These are phyloP conservation scores for Amblyopsis hoosieri DNA, from an alignment of 2,797 vertebrate genomes.

Conservation along the genomic window DNA sequence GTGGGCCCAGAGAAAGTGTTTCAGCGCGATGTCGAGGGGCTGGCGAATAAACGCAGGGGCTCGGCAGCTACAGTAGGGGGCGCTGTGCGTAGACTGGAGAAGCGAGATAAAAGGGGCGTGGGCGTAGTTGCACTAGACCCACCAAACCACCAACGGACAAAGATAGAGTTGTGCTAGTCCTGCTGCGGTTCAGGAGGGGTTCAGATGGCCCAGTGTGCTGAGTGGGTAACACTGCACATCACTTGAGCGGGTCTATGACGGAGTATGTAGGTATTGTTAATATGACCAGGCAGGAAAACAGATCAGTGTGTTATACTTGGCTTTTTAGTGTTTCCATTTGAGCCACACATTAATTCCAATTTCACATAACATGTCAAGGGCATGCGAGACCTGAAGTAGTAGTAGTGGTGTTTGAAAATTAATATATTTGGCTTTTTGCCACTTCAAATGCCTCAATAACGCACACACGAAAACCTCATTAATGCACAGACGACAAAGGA, in stretches of 20 bases:
- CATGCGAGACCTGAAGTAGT: too few species aligned
- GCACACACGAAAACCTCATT: too few species aligned
- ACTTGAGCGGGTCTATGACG: neutral
- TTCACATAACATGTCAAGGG: too few species aligned
- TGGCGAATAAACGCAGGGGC: slow-evolving; percentile 19
- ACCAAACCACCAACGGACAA: slow-evolving; percentile 21
- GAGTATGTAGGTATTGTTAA: too few species aligned
- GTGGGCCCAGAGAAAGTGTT: slow-evolving; percentile 12
- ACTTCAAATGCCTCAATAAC: too few species aligned
- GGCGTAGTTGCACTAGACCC: slow-evolving; percentile 36
- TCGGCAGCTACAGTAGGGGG: neutral
- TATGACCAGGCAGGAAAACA: too few species aligned
- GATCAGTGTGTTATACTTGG: too few species aligned
- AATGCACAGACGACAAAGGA: neutral
- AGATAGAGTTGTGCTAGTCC: slow-evolving; percentile 6
- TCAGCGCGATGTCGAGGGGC: slow-evolving; percentile 21
- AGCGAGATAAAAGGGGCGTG: slow-evolving; percentile 49
- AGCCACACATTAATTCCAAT: too few species aligned
- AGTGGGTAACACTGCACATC: slow-evolving; percentile 4
- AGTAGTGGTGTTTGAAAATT: too few species aligned
- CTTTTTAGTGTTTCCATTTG: too few species aligned
- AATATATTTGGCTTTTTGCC: too few species aligned
- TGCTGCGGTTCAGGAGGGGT: slow-evolving; percentile 14
- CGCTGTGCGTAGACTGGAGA: slow-evolving; percentile 37
- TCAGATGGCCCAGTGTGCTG: neutral